Base-by-base conservation (phyloP, 2,888 invertebrate species). In the Tiliacea citrago region DNA sequence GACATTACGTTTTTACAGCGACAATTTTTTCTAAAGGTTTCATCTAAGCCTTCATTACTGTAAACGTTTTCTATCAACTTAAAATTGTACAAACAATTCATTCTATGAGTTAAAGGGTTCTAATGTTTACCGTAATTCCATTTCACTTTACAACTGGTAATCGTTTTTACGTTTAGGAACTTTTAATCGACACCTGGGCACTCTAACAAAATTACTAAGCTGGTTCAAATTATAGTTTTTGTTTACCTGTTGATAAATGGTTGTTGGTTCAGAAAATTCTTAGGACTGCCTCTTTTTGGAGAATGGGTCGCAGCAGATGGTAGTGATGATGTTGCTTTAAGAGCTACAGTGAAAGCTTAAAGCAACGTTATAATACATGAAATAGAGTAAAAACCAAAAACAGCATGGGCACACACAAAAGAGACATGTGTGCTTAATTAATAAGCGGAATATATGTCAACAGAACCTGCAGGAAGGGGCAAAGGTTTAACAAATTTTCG, bases 51-150 rank as follows among this genome's bases (percentile, higher is more conserved):
- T 91, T 94, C 92, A 96, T 95, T 95, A 95, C 90, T 88, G 73
- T 95, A 95, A 96, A 94, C 94, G 94, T 90, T 94, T 92, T 92
- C 92, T 92, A 94, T 93, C 92, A 92, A 92, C 88, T 89, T 91
- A 88, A 90, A 93, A 90, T 91, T 92, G 91, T 92, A 94, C 92
- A 95, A 95, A 95, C 94, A 94, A 92, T 87, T 86, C 85, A 86
- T 91, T 93, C 90, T 89, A 90, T 88, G 87, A 88, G 90, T 90
- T 85, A 83, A 83, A 84, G 84, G 79, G 88, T 90, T 90, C 92
- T 88, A 86, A 90, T 86, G 90, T 91, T 91, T 91, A 89, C 82
- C 86, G 86, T 86, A 89, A 90, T 90, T 88, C 86, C 66, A 68
- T 79, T 82, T 79, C 77, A 75, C 76, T 84, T 84, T 76, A 77